Conservation (phyloP, 2,113 vertebrate genomes). For the Psephotus haematonotus region DNA sequence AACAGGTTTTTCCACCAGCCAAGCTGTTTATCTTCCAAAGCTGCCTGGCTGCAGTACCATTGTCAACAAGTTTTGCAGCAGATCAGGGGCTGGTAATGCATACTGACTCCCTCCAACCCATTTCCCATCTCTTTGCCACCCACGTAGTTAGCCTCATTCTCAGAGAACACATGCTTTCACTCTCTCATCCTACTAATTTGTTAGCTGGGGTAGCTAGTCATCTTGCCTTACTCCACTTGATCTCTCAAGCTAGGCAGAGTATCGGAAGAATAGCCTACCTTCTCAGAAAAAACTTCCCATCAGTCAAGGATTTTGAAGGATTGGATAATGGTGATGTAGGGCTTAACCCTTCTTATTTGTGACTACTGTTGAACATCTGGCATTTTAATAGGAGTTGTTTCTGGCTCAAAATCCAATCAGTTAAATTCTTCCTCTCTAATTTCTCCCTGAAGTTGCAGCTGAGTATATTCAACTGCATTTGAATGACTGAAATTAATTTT, state of each 20-base stretch:
- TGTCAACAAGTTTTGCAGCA: constrained; percentile 59
- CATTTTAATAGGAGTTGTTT: constrained; percentile 24
- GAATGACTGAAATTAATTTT: constrained; percentile 24
- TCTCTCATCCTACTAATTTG: constrained; percentile 27
- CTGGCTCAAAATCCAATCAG: constrained; percentile 38
- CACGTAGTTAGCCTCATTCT: constrained; percentile 26
- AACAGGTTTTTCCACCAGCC: constrained; percentile 43
- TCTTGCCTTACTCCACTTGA: constrained; percentile 7
- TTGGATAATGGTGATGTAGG: not conserved
- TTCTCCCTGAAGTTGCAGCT: constrained; percentile 41
- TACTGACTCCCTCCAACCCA: constrained; percentile 18
- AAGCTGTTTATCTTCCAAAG: constrained; percentile 43
- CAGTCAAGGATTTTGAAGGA: not conserved
- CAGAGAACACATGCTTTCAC: constrained; percentile 19
- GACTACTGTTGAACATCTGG: constrained; percentile 56
- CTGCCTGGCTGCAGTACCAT: constrained; percentile 23
- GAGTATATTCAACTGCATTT: constrained; percentile 9
- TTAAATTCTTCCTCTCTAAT: constrained; percentile 28
- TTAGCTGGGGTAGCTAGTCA: not conserved
- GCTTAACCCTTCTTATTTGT: constrained; percentile 45
- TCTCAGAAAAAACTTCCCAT: not conserved
- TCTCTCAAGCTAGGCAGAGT: not conserved
- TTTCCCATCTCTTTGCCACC: constrained; percentile 56
- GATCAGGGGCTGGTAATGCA: constrained; percentile 41
- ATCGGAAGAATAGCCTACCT: not conserved